phyloP scores from a whole-genome alignment of 2,888 invertebrate species.

The Drosophila testacea region DNA sequence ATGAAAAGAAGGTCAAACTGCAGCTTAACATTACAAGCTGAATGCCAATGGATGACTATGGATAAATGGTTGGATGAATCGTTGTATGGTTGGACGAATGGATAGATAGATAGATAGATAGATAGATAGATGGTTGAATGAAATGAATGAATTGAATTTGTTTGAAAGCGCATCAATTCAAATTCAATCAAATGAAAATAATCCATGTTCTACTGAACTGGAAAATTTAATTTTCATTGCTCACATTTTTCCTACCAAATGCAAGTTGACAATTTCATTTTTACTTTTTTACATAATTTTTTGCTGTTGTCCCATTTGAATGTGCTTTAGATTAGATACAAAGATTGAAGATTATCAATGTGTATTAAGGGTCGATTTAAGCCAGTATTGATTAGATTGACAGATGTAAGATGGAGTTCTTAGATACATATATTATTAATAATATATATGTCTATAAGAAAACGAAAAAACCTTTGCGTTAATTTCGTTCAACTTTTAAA shows the following conservation, averaged over 20 bases:
- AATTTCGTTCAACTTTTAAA: too few relatives aligned
- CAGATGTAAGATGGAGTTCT: too few relatives aligned
- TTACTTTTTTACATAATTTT: conserved; percentile 27
- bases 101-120: conserved; percentile 5
- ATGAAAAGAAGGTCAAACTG: conserved; percentile 55
- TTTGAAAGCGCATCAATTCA: conserved; percentile 47
- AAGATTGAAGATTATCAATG: background rate
- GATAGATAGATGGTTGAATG: conserved; percentile 13
- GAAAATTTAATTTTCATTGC: conserved; percentile 54
- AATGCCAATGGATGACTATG: conserved; percentile 25
- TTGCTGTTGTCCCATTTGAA: conserved; percentile 6
- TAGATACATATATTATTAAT: too few relatives aligned
- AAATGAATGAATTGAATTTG: conserved; percentile 42
- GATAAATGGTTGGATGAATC: conserved; percentile 14
- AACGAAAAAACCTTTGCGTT: too few relatives aligned
- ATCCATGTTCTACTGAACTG: conserved; percentile 45
- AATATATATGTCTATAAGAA: too few relatives aligned
- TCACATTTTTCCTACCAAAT: conserved; percentile 24
- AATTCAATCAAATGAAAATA: conserved; percentile 67
- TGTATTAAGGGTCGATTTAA: too few relatives aligned
- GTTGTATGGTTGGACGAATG: conserved; percentile 10
- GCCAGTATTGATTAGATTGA: too few relatives aligned
- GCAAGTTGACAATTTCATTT: conserved; percentile 9
- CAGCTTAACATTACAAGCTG: conserved; percentile 31
- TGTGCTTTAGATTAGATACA: background rate